These are phyloP conservation scores for Melitaea cinxia DNA, from an alignment of 1,140 invertebrate species.

Conservation along the genomic window DNA sequence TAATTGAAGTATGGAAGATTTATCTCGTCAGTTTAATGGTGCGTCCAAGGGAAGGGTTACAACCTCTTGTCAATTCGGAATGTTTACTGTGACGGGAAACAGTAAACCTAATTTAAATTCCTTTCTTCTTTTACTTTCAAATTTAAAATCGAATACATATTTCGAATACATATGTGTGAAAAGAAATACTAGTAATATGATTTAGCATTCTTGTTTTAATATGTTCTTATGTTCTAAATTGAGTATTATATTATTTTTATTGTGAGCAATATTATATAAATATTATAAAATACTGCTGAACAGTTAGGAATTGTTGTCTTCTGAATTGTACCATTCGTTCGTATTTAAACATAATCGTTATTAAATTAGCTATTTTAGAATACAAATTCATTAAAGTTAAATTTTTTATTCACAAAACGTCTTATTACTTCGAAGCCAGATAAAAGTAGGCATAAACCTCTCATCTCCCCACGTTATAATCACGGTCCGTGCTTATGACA, in stretches of 20 bases:
- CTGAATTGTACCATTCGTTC: no score
- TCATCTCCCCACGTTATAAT: constrained; percentile 27
- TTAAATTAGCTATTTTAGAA: background rate
- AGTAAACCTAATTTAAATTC: background rate
- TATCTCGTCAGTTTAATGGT: constrained; percentile 77
- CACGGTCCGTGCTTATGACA: constrained; percentile 35
- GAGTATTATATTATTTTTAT: no score
- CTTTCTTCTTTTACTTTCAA: background rate
- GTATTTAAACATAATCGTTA: no score
- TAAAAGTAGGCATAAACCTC: constrained; percentile 18
- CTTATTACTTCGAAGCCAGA: constrained; percentile 9
- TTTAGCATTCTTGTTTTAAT: no score
- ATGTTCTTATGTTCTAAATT: no score
- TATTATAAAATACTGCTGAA: no score
- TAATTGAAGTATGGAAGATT: constrained; percentile 60
- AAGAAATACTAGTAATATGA: no score
- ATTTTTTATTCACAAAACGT: background rate
- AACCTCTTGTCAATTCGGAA: constrained; percentile 14
- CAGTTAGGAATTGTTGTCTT: no score
- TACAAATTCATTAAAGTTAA: background rate
- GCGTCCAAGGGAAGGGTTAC: constrained; percentile 44
- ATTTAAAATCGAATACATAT: background rate
- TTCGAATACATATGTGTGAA: no score
- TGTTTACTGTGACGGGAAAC: background rate
- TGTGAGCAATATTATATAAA: no score